Conservation (phyloP, 2,888 invertebrate genomes). For the Agrotis clavis region DNA sequence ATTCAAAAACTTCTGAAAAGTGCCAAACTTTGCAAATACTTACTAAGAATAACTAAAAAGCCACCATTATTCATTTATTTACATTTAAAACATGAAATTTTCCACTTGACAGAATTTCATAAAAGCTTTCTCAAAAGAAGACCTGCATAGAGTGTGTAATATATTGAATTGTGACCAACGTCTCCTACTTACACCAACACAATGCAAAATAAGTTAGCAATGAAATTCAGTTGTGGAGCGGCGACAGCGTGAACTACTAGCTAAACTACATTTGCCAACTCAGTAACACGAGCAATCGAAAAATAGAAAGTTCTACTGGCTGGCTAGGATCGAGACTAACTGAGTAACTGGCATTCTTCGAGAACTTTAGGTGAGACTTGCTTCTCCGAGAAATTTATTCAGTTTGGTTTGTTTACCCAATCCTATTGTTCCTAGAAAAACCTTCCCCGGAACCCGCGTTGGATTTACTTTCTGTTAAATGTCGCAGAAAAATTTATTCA, state of each 20-base stretch:
- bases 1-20: conserved; percentile 6
- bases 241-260: conserved; percentile 81
- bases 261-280: conserved; percentile 87
- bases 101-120: conserved; percentile 23
- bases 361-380: conserved; percentile 84
- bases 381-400: conserved; percentile 82
- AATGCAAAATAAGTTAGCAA: conserved; percentile 82
- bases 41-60: not conserved
- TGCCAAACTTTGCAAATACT: not conserved
- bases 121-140: conserved; percentile 30
- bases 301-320: conserved; percentile 85
- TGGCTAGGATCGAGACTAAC: conserved; percentile 83
- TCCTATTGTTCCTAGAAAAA: conserved; percentile 67
- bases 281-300: conserved; percentile 89
- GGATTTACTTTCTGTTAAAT: conserved; percentile 56
- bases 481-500: conserved; percentile 61
- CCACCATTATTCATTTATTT: conserved; percentile 22
- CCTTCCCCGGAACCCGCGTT: conserved; percentile 37
- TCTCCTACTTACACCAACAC: conserved; percentile 66
- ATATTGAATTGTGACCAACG: conserved; percentile 58
- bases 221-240: conserved; percentile 82
- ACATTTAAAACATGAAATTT: conserved; percentile 21
- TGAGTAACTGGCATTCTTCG: conserved; percentile 88
- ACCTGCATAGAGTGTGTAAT: conserved; percentile 38
- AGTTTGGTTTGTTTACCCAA: conserved; percentile 78